A percentile compares a stretch with the other conserved stretches of the same genome.
phyloP scores from a whole-genome alignment of 2,797 vertebrate genomes.

The Phoxinus dragarum region DNA sequence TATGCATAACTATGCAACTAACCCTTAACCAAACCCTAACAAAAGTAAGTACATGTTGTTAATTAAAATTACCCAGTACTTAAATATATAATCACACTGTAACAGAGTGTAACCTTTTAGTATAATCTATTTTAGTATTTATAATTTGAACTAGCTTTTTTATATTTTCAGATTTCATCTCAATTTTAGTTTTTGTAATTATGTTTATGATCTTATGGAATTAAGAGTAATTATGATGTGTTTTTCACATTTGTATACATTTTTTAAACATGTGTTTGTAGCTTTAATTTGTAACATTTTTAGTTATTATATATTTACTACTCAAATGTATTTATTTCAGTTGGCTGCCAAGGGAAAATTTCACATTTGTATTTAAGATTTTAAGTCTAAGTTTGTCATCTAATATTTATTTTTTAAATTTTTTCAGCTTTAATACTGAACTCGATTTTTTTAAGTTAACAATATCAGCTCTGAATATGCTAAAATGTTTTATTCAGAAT shows the following conservation, averaged over 20 bases:
- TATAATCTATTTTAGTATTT: no score
- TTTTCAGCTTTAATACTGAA: not conserved
- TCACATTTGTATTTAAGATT: not conserved
- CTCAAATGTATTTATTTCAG: not conserved
- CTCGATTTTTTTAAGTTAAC: not conserved
- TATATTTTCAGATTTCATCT: not conserved
- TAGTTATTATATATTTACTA: not conserved
- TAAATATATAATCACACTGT: no score
- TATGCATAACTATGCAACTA: no score
- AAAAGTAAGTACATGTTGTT: no score
- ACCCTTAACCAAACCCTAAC: no score
- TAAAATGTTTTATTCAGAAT: conserved; percentile 2
- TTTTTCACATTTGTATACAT: not conserved
- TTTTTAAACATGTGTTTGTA: not conserved
- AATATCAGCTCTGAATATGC: not conserved
- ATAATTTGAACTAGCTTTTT: not conserved
- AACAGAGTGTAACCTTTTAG: no score
- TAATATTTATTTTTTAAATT: not conserved
- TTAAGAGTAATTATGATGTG: not conserved
- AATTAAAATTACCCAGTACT: no score
- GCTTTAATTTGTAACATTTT: not conserved
- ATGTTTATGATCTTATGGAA: not conserved
- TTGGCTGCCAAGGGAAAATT: not conserved
- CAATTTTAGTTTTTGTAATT: not conserved
- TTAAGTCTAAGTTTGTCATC: not conserved